Conservation (phyloP, 2,797 vertebrate species). For the Harpagifer antarcticus region DNA sequence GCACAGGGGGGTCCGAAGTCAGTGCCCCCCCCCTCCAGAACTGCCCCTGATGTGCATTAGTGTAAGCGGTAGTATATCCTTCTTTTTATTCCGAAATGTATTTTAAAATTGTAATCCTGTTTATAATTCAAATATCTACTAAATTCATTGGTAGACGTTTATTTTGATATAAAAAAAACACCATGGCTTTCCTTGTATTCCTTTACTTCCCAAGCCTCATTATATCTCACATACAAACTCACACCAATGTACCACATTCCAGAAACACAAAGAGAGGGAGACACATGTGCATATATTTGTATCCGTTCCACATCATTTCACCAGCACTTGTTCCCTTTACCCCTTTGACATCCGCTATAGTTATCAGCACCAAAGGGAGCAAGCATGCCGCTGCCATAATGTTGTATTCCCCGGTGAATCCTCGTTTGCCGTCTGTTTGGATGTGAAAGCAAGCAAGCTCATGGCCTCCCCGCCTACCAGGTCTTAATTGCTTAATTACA, state of each 20-base stretch:
- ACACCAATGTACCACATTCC: not conserved
- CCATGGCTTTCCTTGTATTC: no score
- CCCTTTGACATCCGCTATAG: constrained; percentile 54
- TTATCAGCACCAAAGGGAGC: constrained; percentile 61
- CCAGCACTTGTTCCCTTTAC: constrained; percentile 8
- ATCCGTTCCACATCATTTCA: constrained; percentile 10
- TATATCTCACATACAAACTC: not conserved
- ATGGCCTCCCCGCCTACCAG: constrained; percentile 62
- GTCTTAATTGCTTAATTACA: constrained; percentile 84
- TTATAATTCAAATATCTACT: no score
- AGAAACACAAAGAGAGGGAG: not conserved
- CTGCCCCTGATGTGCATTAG: no score
- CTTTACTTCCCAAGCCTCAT: not conserved
- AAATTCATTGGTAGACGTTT: no score
- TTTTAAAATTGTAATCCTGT: no score
- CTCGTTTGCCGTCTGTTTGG: constrained; percentile 76
- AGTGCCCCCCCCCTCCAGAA: no score
- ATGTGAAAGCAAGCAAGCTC: constrained; percentile 64
- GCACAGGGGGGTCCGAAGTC: no score
- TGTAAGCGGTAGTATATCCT: no score
- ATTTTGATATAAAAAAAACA: no score
- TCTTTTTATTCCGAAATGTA: no score
- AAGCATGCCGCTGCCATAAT: constrained; percentile 62
- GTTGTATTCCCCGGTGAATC: constrained; percentile 71
- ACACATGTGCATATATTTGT: constrained; percentile 3